Conservation (phyloP, 2,797 vertebrate genomes). For the Chloroceryle amazona region DNA sequence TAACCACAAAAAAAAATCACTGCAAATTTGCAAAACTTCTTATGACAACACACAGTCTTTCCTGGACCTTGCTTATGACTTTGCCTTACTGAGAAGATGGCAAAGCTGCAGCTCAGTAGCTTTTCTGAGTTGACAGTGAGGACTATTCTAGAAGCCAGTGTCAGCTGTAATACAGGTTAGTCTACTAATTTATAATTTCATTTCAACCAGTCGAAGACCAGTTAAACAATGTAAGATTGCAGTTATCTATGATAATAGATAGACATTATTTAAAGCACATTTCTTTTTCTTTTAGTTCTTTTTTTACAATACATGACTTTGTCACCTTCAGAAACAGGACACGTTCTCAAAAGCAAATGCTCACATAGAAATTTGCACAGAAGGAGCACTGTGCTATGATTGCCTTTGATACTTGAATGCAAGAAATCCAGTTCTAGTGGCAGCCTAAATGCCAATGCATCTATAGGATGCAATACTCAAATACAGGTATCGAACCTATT, state of each 20-base stretch:
- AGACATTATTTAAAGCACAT: neutral
- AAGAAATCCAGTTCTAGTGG: neutral
- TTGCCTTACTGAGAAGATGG: neutral
- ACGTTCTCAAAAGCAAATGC: neutral
- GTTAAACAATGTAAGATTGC: neutral
- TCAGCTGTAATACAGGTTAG: neutral
- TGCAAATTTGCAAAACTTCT: neutral
- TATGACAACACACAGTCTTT: neutral
- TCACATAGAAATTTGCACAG: neutral
- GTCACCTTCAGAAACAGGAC: neutral
- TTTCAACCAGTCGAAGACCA: neutral
- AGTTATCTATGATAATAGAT: neutral
- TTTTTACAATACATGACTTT: neutral
- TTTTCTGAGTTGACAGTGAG: neutral
- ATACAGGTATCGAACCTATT: neutral
- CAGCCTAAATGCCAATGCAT: neutral
- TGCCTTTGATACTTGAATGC: neutral
- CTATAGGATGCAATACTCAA: accelerated
- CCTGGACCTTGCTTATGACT: neutral
- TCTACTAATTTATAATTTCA: neutral
- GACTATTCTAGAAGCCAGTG: neutral
- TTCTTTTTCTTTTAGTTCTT: neutral
- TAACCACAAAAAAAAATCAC: neutral
- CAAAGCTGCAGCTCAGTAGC: neutral
- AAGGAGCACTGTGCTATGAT: neutral